A percentile compares a stretch with the other conserved stretches of the same genome.
These are phyloP conservation scores for Cataglyphis hispanica DNA, from an alignment of 1,140 invertebrate species.

Conservation along the genomic window DNA sequence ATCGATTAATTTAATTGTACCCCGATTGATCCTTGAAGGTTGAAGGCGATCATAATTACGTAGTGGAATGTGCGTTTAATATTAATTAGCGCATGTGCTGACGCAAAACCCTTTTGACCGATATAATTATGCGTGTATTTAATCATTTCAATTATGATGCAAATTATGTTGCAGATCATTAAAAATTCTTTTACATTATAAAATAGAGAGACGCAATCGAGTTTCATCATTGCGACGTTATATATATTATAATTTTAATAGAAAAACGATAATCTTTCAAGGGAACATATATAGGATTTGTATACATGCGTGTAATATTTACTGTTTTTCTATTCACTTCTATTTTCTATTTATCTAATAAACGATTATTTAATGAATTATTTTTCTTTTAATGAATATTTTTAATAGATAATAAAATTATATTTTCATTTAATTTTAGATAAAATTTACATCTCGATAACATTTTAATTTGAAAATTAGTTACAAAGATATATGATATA, in stretches of 20 bases:
- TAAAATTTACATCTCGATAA: background rate
- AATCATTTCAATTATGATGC: slow-evolving; percentile 49
- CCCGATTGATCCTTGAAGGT: slow-evolving; percentile 34
- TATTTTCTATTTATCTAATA: background rate
- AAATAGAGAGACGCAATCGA: slow-evolving; percentile 2
- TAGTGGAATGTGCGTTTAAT: slow-evolving; percentile 56
- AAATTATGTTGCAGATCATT: slow-evolving; percentile 31
- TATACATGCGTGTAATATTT: too few species aligned
- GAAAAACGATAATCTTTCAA: background rate
- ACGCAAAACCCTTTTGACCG: slow-evolving; percentile 33
- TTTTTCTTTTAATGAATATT: slow-evolving; percentile 9
- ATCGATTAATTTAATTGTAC: slow-evolving; percentile 46
- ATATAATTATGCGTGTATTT: slow-evolving; percentile 45
- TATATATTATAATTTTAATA: background rate
- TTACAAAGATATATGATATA: background rate
- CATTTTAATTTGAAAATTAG: background rate
- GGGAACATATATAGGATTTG: background rate
- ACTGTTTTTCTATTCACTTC: too few species aligned
- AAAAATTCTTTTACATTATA: slow-evolving; percentile 32
- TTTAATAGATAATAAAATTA: background rate
- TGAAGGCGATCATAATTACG: slow-evolving; percentile 30
- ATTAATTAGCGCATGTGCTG: slow-evolving; percentile 59
- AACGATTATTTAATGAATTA: background rate
- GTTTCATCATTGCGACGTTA: background rate
- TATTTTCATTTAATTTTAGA: slow-evolving; percentile 11